Base-by-base conservation (phyloP, 2,797 vertebrate species). In the Myotis daubentonii region DNA sequence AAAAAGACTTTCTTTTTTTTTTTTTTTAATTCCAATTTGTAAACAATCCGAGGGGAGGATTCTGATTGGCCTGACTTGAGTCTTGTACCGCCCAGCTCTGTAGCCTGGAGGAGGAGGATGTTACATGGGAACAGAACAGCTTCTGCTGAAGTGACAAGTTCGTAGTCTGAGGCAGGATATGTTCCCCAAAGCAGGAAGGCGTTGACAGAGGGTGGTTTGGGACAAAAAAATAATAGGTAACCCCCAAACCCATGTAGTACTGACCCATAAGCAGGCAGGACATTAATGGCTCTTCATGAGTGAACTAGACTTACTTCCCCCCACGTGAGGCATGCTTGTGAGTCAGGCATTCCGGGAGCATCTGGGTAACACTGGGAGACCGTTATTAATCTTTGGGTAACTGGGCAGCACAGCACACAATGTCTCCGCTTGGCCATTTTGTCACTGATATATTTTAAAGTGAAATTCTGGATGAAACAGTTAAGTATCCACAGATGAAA, bases 401-500 rank as follows among this genome's bases (percentile, higher is more conserved):
- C 25, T 16, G 49, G 68, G 72, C 7, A 19, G 53, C 10, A n/a
- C 5, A 70, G 19, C 6, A 49, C 55, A 41, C 3, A 33, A 16
- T 30, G 47, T 33, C 83, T 68, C n/a, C 0, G 70, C 41, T 17
- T 78, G 36, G 53, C 78, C 55, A 71, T 33, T 60, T 82, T 41
- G 51, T 72, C 71, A 76, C 41, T 49, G n/a, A 55, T 5, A 8
- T 4, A 36, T 71, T 83, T 79, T 76, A 65, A 30, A 78, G 47
- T 51, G 83, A 55, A 72, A 55, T 91, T 95, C 89, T 94, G n/a
- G 80, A 85, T 80, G 78, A 65, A 23, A 85, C 23, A 20, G 44
- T 89, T 55, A 80, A 94, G 84, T 41, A 66, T 51, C 51, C 86
- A 41, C 79, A 82, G 55, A 94, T n/a, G 66, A 49, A 85, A 91